Percentiles rank a stretch among this genome's conserved stretches.
Evolutionary conservation across 92 coral and sea anemone species (phyloP).

Genomic region (Palythoa grandis): DNA sequence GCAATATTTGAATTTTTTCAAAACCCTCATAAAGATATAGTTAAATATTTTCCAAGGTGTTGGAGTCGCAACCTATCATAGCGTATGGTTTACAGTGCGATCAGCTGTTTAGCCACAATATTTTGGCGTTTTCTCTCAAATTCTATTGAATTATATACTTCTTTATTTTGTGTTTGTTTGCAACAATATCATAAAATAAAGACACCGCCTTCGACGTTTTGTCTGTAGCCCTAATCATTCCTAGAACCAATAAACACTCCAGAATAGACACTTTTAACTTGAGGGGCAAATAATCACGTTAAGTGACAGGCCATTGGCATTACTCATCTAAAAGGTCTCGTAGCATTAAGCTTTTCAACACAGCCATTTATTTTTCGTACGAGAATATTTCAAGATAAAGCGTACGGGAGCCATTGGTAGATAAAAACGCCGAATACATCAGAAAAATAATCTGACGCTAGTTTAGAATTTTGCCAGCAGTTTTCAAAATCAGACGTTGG

Average conservation of each 20-base stretch:
- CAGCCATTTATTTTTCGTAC: background rate
- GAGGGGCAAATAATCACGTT: background rate
- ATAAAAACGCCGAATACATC: background rate
- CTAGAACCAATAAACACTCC: constrained; percentile 5
- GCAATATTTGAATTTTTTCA: background rate
- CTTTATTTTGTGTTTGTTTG: background rate
- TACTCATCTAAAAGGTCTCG: background rate
- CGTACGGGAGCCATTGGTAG: background rate
- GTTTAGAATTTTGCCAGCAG: background rate
- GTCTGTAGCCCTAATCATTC: background rate
- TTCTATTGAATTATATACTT: background rate
- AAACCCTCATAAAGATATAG: background rate
- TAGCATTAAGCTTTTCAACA: background rate
- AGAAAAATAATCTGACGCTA: background rate
- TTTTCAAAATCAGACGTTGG: background rate
- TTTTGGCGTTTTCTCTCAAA: constrained; percentile 1
- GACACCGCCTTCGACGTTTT: background rate
- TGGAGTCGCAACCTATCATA: background rate
- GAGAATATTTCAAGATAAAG: background rate
- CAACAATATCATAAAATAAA: background rate
- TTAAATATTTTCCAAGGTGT: background rate
- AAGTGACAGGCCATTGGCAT: constrained; percentile 1
- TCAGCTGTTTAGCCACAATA: background rate
- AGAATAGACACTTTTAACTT: background rate
- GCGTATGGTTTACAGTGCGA: background rate